Evolutionary conservation across 2,113 vertebrate genomes (phyloP).

Genomic region (Eurypyga helias): DNA sequence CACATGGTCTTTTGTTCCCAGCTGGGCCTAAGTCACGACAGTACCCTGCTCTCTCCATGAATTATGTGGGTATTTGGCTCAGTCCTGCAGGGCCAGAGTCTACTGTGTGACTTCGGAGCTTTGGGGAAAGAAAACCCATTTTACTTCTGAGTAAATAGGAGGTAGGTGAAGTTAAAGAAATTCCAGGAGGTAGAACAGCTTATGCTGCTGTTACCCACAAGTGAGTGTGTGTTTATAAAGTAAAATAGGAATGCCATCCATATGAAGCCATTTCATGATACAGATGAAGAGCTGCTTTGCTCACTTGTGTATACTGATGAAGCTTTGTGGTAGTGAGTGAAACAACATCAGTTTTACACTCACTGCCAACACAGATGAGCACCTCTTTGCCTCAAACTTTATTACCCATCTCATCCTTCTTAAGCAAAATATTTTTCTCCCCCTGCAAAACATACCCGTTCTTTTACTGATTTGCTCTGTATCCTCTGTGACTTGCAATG

Average conservation of each 20-base stretch:
- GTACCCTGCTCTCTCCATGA: not conserved
- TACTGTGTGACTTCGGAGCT: not conserved
- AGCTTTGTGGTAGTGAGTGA: not conserved
- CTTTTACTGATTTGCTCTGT: not conserved
- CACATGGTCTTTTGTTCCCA: no score
- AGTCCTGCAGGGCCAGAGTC: no score
- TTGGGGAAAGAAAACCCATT: not conserved
- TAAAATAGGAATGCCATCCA: not conserved
- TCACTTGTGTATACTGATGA: not conserved
- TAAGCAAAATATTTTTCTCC: not conserved
- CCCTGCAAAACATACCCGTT: not conserved
- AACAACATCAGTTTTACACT: not conserved
- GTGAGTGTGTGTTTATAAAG: not conserved
- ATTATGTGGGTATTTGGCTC: not conserved
- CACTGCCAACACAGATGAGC: not conserved
- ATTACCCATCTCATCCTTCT: not conserved
- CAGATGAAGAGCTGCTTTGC: not conserved
- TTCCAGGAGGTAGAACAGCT: not conserved
- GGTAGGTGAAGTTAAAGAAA: not conserved
- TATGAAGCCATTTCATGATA: not conserved
- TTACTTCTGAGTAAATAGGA: not conserved
- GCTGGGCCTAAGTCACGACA: no score
- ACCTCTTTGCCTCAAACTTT: not conserved
- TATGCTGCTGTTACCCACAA: not conserved
- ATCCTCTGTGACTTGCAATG: not conserved